Evolutionary conservation across 53 echinoderm and acorn worm species (phyloP), one percentile per base, ranked within the genome.

Genomic region (Holothuria leucospilota): DNA sequence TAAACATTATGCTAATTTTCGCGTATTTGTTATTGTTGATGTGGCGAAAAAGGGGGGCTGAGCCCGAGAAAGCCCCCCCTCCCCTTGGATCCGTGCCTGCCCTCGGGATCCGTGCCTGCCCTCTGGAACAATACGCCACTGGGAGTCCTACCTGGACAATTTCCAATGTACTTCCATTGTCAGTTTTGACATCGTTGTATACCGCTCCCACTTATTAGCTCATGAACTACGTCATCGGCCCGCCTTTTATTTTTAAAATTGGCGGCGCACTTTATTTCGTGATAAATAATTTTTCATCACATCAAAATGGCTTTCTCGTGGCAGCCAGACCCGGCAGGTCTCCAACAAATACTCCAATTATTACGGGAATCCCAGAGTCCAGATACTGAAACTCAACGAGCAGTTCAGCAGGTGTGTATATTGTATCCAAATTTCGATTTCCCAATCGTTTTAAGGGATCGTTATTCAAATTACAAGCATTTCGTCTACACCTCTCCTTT

Each of bases 371-470:
- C 99, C 11, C 99, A 99, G 82, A 99, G 99, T 82, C 99, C 99
- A 29, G 87, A 95, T 62, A 99, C 99, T 38, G 99, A 99, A 82
- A 95, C 88, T 53, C 99, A 99, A 81, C 93, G 99, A 74, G 91
- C 95, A 84, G 99, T 99, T 81, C 99, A 99, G 89, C 99, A 99
- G 94, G 98, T 98, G 95, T 93, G 91, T 93, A 89, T 96, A 92
- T 38, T 25, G 16, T 20, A 74, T 59, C 7, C 13, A 13, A 11
- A 5, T 21, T 30, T 38, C 20, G 11, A 30, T 29, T 18, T 59
- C 15, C 61, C 14, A 59, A 29, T 21, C 20, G 21, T 16, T 80
- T 24, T 2, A 59, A 24, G 61, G 58, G 34, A 20, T 26, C 16
- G 9, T 29, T 29, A 38, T n/a, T 56, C 20, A 26, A 29, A 29